Evolutionary conservation across 2,888 invertebrate genomes (phyloP), one percentile per base, ranked within the genome.

Genomic region (Parnassius apollo): DNA sequence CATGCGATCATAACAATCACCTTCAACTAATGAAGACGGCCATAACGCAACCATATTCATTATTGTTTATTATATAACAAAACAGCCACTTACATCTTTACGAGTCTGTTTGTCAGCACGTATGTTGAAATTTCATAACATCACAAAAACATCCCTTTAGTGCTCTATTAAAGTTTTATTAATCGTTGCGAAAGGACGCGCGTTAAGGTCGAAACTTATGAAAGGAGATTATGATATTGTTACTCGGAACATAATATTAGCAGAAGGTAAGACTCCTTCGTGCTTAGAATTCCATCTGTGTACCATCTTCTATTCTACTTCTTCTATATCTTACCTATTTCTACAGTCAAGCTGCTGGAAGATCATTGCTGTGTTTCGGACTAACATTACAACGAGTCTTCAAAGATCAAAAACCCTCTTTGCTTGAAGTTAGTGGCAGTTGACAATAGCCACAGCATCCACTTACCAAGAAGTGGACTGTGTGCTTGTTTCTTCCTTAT

Each of bases 41-140:
- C n/a, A 48, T 80, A 78, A 82, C 79, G 68, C 62, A 59, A 64
- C 68, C 59, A 72, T 75, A 74, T 75, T 71, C 75, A 72, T 77
- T 71, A 76, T 72, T 71, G 73, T 80, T 76, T 78, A 78, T 77
- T 74, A 72, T 75, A 72, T 73, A 68, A 73, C 76, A 76, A 71
- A 77, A 82, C 77, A 74, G 71, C 71, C 77, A 77, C 75, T 77
- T 71, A 66, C 66, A 45, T 4, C 11, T 72, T 73, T 68, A 73
- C 62, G 68, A 64, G 58, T 62, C 67, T 69, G 72, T 68, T 64
- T 74, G 72, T 75, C 65, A 66, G 64, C 69, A 66, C 71, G 65
- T 72, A 70, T 71, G 71, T 74, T 69, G 65, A 71, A 70, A 65
- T 72, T 73, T 72, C 72, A 73, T 75, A 66, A 70, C 73, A 74